These are phyloP conservation scores for Blastobasis lacticolella DNA, from an alignment of 2,888 invertebrate species.

Conservation along the genomic window DNA sequence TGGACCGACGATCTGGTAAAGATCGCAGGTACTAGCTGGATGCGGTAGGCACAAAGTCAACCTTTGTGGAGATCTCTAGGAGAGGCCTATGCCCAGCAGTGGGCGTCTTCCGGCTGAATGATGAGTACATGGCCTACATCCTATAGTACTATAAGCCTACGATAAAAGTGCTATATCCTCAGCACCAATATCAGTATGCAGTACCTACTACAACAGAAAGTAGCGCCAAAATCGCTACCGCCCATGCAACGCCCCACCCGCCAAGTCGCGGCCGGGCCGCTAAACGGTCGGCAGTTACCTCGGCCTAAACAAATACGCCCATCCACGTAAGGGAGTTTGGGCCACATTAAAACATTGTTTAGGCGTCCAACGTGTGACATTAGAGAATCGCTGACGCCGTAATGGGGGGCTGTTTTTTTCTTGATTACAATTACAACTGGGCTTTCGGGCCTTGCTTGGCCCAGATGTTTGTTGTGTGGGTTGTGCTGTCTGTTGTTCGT, in stretches of 20 bases:
- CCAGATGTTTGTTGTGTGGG: slow-evolving; percentile 34
- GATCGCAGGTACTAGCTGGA: too few species aligned
- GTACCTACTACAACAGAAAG: neutral
- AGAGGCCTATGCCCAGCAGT: too few species aligned
- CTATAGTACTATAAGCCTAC: too few species aligned
- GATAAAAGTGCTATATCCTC: too few species aligned
- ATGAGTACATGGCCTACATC: too few species aligned
- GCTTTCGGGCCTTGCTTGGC: slow-evolving; percentile 14
- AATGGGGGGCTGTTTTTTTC: slow-evolving; percentile 42
- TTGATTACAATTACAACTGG: slow-evolving; percentile 21
- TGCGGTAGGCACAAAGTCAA: too few species aligned
- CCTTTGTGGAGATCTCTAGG: too few species aligned
- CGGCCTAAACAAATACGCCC: slow-evolving; percentile 70
- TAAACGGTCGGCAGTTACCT: slow-evolving; percentile 67
- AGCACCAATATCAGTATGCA: too few species aligned
- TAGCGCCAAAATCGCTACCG: slow-evolving; percentile 4
- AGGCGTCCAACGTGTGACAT: slow-evolving; percentile 59
- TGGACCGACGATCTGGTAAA: too few species aligned
- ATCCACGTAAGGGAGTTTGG: slow-evolving; percentile 60
- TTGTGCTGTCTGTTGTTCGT: slow-evolving; percentile 13
- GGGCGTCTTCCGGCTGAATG: too few species aligned
- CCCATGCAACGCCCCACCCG: slow-evolving; percentile 9
- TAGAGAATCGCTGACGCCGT: slow-evolving; percentile 52
- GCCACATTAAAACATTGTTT: slow-evolving; percentile 67
- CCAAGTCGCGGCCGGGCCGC: slow-evolving; percentile 29